phyloP scores from a whole-genome alignment of 2,113 vertebrate species.

The Stictonetta naevosa region DNA sequence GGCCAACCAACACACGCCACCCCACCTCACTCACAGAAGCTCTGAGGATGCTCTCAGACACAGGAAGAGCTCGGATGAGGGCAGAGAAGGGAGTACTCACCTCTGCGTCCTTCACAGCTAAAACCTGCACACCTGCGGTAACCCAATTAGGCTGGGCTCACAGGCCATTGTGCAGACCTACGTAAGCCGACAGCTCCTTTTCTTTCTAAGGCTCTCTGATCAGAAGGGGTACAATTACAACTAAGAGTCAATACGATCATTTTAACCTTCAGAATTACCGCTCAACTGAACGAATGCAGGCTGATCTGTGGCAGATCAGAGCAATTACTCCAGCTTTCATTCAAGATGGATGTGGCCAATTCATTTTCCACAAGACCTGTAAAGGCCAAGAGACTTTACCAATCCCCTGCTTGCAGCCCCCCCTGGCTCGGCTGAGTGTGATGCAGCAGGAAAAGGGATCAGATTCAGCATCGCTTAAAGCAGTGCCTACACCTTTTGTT shows the following conservation, averaged over 20 bases:
- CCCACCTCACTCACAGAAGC: not conserved
- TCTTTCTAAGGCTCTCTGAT: not conserved
- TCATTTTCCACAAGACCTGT: not conserved
- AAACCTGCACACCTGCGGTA: not conserved
- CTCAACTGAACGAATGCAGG: not conserved
- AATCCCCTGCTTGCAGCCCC: not conserved
- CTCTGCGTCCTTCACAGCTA: not conserved
- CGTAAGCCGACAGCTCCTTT: not conserved
- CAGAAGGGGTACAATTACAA: not conserved
- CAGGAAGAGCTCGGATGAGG: not conserved
- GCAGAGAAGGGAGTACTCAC: not conserved
- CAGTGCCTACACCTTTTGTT: not conserved
- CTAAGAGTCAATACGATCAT: accelerated
- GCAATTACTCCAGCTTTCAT: not conserved
- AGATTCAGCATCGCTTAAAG: not conserved
- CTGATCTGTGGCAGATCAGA: not conserved
- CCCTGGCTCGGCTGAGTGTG: not conserved
- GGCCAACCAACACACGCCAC: not conserved
- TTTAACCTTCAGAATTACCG: not conserved
- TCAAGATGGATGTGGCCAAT: not conserved
- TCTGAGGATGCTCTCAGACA: accelerated
- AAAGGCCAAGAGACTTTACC: not conserved
- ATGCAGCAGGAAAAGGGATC: not conserved
- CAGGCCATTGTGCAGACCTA: not conserved
- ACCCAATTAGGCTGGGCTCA: not conserved